Conservation (phyloP, 1,140 invertebrate genomes). For the Choristoneura fumiferana region DNA sequence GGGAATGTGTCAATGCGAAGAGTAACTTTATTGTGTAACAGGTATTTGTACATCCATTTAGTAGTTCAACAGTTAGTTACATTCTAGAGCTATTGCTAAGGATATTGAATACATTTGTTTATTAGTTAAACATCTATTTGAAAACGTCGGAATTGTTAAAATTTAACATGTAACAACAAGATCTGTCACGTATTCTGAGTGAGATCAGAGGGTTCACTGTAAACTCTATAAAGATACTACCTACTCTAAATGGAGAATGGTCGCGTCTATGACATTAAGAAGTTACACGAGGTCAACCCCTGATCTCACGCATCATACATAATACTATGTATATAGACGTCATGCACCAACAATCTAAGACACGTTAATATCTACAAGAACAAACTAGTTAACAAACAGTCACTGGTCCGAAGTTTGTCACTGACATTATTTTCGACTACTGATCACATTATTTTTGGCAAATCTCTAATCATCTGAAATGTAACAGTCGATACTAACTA, state of each 20-base stretch:
- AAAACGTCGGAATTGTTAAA: slow-evolving; percentile 53
- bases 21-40: neutral
- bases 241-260: slow-evolving; percentile 18
- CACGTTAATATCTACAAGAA: slow-evolving; percentile 64
- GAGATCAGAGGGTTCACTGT: slow-evolving; percentile 29
- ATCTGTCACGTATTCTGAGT: slow-evolving; percentile 26
- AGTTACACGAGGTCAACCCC: slow-evolving; percentile 1
- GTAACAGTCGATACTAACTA: too few species aligned
- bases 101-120: slow-evolving; percentile 19
- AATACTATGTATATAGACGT: slow-evolving; percentile 53
- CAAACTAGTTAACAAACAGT: slow-evolving; percentile 67
- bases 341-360: slow-evolving; percentile 73
- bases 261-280: neutral
- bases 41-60: slow-evolving; percentile 4
- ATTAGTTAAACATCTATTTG: slow-evolving; percentile 28
- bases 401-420: slow-evolving; percentile 70
- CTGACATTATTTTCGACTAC: slow-evolving; percentile 52
- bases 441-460: slow-evolving; percentile 73
- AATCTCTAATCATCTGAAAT: slow-evolving; percentile 43
- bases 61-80: neutral
- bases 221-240: slow-evolving; percentile 30
- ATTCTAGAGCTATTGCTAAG: slow-evolving; percentile 27
- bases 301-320: slow-evolving; percentile 39
- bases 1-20: slow-evolving; percentile 54
- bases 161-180: slow-evolving; percentile 63